These are phyloP conservation scores for Cololabis saira DNA, from an alignment of 2,113 vertebrate genomes.

Conservation along the genomic window DNA sequence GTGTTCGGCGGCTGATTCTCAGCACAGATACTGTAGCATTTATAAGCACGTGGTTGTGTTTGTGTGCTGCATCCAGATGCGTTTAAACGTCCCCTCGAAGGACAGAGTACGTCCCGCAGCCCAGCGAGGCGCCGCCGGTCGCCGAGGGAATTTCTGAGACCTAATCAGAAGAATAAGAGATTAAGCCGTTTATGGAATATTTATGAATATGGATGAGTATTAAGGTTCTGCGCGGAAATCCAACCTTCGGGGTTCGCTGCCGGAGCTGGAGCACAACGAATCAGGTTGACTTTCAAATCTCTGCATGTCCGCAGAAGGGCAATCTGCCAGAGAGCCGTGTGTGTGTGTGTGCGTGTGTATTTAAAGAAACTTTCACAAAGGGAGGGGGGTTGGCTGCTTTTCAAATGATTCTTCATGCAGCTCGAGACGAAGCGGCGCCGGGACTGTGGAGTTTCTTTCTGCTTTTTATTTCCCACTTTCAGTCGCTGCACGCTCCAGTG, in stretches of 20 bases:
- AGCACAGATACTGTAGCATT: constrained; percentile 17
- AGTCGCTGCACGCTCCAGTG: constrained; percentile 30
- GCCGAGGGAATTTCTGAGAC: constrained; percentile 65
- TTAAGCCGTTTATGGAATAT: constrained; percentile 71
- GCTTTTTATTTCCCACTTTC: constrained; percentile 38
- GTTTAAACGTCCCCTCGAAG: constrained; percentile 26
- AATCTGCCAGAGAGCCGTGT: constrained; percentile 60
- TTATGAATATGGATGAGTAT: constrained; percentile 81
- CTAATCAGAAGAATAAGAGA: constrained; percentile 74
- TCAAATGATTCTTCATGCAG: constrained; percentile 59
- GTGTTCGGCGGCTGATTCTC: too few species aligned
- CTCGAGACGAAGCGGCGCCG: constrained; percentile 33
- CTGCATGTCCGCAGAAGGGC: constrained; percentile 67
- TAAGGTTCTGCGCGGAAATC: constrained; percentile 68
- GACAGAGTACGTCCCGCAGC: constrained; percentile 64
- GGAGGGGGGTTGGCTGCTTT: constrained; percentile 32
- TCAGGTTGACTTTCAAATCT: constrained; percentile 73
- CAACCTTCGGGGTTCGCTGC: constrained; percentile 73
- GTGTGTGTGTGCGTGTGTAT: constrained; percentile 34
- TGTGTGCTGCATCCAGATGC: not conserved
- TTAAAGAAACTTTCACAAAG: constrained; percentile 66
- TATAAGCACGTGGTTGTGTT: constrained; percentile 14
- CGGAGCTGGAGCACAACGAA: constrained; percentile 66
- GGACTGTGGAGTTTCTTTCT: constrained; percentile 40
- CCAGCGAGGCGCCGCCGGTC: constrained; percentile 43